These are phyloP conservation scores for Molorchus minor DNA, from an alignment of 2,888 invertebrate genomes.

Conservation along the genomic window DNA sequence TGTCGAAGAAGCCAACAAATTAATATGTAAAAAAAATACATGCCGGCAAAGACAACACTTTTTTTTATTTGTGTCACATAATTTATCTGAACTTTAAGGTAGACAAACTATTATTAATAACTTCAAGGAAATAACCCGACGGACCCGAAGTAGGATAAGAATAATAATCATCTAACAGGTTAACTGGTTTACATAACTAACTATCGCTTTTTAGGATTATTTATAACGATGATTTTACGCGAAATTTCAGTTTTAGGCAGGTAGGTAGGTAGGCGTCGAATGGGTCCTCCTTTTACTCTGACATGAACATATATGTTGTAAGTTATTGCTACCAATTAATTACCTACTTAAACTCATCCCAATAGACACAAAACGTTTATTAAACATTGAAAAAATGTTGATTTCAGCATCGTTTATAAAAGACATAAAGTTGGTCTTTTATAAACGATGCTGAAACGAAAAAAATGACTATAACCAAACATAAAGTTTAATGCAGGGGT, in stretches of 20 bases:
- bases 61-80: neutral
- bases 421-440: too few relatives aligned
- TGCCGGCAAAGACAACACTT: neutral
- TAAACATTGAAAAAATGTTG: too few relatives aligned
- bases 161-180: slow-evolving; percentile 1
- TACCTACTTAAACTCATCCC: too few relatives aligned
- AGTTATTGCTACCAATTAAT: too few relatives aligned
- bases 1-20: neutral
- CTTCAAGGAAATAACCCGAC: neutral
- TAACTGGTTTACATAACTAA: slow-evolving; percentile 6
- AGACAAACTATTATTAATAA: neutral
- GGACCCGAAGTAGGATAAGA: neutral
- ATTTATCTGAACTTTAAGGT: neutral
- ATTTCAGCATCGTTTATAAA: too few relatives aligned
- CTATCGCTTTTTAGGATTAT: slow-evolving; percentile 1
- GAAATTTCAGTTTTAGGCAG: neutral
- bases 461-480: too few relatives aligned
- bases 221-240: slow-evolving; percentile 6
- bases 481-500: too few relatives aligned
- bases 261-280: slow-evolving; percentile 1
- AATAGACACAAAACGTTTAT: too few relatives aligned
- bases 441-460: too few relatives aligned
- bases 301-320: too few relatives aligned
- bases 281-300: neutral
- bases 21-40: neutral